Evolutionary conservation across 2,888 invertebrate genomes (phyloP).

Genomic region (Ptychoptera contaminata): DNA sequence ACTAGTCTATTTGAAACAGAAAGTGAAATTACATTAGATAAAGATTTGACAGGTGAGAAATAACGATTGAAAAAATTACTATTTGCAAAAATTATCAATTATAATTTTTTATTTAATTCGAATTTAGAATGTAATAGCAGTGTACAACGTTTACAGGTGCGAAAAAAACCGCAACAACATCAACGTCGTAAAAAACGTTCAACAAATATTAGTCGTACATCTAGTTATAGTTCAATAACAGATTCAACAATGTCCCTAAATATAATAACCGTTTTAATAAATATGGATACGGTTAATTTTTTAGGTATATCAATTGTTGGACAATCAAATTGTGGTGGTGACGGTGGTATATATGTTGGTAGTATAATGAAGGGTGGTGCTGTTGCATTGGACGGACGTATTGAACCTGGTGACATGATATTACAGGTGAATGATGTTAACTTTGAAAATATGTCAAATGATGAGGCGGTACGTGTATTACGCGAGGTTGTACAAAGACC

Average conservation of each 20-base stretch:
- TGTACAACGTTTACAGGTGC: constrained; percentile 53
- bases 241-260: constrained; percentile 99
- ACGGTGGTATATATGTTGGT: constrained; percentile 98
- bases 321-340: constrained; percentile 95
- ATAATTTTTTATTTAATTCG: too few relatives aligned
- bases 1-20: constrained; percentile 93
- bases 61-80: neutral
- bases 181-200: constrained; percentile 70
- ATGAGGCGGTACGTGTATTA: constrained; percentile 92
- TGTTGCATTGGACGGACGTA: constrained; percentile 93
- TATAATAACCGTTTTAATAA: constrained; percentile 91
- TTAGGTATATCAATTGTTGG: constrained; percentile 95
- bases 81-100: too few relatives aligned
- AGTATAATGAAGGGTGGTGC: constrained; percentile 99
- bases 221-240: constrained; percentile 95
- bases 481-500: constrained; percentile 97
- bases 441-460: constrained; percentile 99
- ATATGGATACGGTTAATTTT: constrained; percentile 96
- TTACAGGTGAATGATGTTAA: constrained; percentile 98
- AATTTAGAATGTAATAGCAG: constrained; percentile 40
- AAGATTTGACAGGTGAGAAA: constrained; percentile 23
- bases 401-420: constrained; percentile 99
- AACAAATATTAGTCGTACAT: constrained; percentile 64
- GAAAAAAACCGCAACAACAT: constrained; percentile 71
- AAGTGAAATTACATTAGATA: constrained; percentile 37